Percentiles rank a stretch among this genome's conserved stretches.
These are phyloP conservation scores for Fistularia tabacaria DNA, from an alignment of 2,797 vertebrate species.

Conservation along the genomic window DNA sequence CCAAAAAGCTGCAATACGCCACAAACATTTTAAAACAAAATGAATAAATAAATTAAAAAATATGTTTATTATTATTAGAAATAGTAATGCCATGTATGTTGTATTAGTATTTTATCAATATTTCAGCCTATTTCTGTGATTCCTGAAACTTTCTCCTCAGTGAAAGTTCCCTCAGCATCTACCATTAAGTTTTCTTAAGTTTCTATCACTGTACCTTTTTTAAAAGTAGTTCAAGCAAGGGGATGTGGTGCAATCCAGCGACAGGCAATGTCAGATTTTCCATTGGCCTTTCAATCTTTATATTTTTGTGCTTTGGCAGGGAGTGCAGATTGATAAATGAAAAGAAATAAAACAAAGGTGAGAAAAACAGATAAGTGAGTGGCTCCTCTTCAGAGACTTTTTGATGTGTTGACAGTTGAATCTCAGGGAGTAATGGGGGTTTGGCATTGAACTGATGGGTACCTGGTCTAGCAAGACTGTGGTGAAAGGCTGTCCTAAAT, in stretches of 20 bases:
- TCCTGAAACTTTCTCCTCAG: constrained; percentile 28
- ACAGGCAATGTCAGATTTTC: constrained; percentile 47
- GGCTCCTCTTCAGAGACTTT: constrained; percentile 38
- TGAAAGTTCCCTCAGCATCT: no score
- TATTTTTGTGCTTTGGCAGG: constrained; percentile 39
- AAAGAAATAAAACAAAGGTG: constrained; percentile 58
- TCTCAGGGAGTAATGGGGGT: constrained; percentile 50
- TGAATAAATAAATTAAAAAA: no score
- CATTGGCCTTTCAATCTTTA: constrained; percentile 56
- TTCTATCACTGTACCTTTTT: constrained; percentile 50
- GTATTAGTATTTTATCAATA: no score
- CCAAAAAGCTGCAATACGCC: no score
- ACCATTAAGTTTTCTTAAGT: constrained; percentile 56
- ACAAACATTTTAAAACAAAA: no score
- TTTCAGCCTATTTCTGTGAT: constrained; percentile 6
- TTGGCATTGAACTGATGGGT: constrained; percentile 50
- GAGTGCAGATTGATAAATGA: constrained; percentile 52
- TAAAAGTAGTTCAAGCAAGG: constrained; percentile 32
- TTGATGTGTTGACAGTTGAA: constrained; percentile 56
- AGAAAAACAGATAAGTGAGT: constrained; percentile 42
- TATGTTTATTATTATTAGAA: no score
- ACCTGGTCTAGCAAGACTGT: constrained; percentile 28
- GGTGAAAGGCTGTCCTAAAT: constrained; percentile 32
- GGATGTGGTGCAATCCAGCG: constrained; percentile 37
- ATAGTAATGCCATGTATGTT: no score